Base-by-base conservation (phyloP, 1,140 invertebrate species). In the Caenorhabditis tropicalis region DNA sequence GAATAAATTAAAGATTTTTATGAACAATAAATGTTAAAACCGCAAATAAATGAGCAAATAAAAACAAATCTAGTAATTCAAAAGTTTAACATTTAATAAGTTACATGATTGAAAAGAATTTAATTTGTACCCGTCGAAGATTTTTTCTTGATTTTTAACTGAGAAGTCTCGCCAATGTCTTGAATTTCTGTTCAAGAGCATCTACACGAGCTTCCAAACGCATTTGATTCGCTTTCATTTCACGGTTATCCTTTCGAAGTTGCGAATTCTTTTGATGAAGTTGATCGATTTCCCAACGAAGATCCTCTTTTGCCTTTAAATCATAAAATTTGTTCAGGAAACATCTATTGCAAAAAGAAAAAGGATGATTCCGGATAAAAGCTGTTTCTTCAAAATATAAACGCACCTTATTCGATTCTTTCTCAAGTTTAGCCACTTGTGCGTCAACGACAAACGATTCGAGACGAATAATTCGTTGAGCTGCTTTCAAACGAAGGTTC, bases 201-300 rank as follows among this genome's bases (percentile, higher is more conserved):
- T 91, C 90, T 9, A 91, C 83, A 43, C 90, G 83, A 39, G 79
- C 81, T 48, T 91, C 90, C 43, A 91, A 79, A 31, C 82, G 88
- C 58, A 87, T 51, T 46, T 89, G 89, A 33, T 85, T 65, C 53
- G 87, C 83, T 70, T 90, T 90, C 53, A 91, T 58, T 48, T 90
- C 88, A 15, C 89, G 86, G 79, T 89, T 91, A 60, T 90, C 89
- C 49, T 91, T 90, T 79, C 89, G 88, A 33, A 90, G 87, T 81
- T 88, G 87, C n/a, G 33, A 29, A 70, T 90, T 90, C 53, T 90
- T 88, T 27, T 79, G 79, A 81, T 91, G 89, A 33, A 91, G 87
- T 81, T 91, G 90, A 49, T 91, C 90, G 48, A 91, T 83, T 82
- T 91, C 90, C 88, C 89, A 91, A 36, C 82, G 79, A 39, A 91